Conservation (phyloP, 1,140 invertebrate genomes). For the Meteorus sp. region DNA sequence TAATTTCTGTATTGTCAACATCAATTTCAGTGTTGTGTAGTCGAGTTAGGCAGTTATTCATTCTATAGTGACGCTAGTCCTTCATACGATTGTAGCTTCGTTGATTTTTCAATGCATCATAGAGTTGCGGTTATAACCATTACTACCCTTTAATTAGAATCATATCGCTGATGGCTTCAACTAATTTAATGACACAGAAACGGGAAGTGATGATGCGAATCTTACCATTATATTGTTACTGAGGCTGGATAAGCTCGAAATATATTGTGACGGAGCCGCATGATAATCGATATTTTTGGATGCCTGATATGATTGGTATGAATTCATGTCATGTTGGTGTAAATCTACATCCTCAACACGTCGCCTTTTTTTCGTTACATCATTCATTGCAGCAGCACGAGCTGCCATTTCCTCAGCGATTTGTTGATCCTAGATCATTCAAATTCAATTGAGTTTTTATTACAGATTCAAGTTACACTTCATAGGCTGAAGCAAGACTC, state of each 20-base stretch:
- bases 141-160: conserved; percentile 33
- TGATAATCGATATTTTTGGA: conserved; percentile 36
- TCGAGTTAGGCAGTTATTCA: conserved; percentile 19
- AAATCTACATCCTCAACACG: conserved; percentile 19
- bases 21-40: neutral
- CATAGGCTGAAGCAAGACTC: conserved; percentile 11
- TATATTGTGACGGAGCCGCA: conserved; percentile 32
- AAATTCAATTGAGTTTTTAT: conserved; percentile 29
- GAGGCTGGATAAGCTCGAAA: conserved; percentile 35
- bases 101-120: conserved; percentile 36
- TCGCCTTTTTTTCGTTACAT: conserved; percentile 58
- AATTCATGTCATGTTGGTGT: conserved; percentile 30
- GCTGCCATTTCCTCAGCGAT: conserved; percentile 65
- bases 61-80: too few species aligned
- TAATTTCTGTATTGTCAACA: neutral
- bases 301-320: conserved; percentile 32
- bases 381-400: conserved; percentile 61
- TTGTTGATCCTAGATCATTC: conserved; percentile 67
- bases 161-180: neutral
- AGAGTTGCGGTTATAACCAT: conserved; percentile 37
- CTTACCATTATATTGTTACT: conserved; percentile 41
- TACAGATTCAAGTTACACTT: neutral
- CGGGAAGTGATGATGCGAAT: conserved; percentile 20
- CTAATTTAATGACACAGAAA: neutral
- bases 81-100: neutral